These are phyloP conservation scores for Penaeus japonicus DNA, from an alignment of 1,140 invertebrate genomes.

Conservation along the genomic window DNA sequence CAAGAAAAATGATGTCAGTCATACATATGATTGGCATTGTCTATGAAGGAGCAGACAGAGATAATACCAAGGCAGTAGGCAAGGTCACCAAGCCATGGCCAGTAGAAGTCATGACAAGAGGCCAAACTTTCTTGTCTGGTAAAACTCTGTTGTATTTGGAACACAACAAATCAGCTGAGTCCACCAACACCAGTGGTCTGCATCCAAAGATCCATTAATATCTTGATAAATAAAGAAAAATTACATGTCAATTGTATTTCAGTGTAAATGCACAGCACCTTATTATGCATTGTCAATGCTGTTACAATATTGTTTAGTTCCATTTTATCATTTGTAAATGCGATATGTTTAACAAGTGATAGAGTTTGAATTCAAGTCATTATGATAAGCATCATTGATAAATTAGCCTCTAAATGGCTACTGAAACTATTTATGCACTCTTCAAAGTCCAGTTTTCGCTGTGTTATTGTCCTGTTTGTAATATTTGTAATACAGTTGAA, in stretches of 20 bases:
- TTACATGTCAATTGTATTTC: constrained; percentile 45
- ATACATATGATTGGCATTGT: no score
- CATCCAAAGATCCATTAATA: constrained; percentile 35
- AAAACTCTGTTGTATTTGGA: neutral
- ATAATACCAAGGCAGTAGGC: neutral
- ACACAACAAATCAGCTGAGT: constrained; percentile 9
- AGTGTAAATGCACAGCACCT: constrained; percentile 42
- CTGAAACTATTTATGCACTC: constrained; percentile 41
- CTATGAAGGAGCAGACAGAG: no score
- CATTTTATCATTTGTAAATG: constrained; percentile 38
- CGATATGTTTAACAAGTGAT: constrained; percentile 27
- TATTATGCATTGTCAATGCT: constrained; percentile 36
- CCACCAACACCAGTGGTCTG: constrained; percentile 17
- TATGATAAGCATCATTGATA: constrained; percentile 27
- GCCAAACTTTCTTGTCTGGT: neutral
- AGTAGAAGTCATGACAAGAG: constrained; percentile 10
- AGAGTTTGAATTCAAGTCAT: constrained; percentile 26
- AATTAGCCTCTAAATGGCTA: constrained; percentile 32
- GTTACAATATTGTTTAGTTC: constrained; percentile 32
- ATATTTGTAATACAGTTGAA: constrained; percentile 38
- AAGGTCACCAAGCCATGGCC: neutral
- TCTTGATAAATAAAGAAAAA: constrained; percentile 27
- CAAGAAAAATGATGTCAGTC: no score
- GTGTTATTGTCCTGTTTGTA: constrained; percentile 33
- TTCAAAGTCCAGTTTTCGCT: constrained; percentile 39